Percentiles rank a stretch among this genome's conserved stretches.
phyloP scores from a whole-genome alignment of 2,888 invertebrate genomes.

The Ormyrus pomaceus region DNA sequence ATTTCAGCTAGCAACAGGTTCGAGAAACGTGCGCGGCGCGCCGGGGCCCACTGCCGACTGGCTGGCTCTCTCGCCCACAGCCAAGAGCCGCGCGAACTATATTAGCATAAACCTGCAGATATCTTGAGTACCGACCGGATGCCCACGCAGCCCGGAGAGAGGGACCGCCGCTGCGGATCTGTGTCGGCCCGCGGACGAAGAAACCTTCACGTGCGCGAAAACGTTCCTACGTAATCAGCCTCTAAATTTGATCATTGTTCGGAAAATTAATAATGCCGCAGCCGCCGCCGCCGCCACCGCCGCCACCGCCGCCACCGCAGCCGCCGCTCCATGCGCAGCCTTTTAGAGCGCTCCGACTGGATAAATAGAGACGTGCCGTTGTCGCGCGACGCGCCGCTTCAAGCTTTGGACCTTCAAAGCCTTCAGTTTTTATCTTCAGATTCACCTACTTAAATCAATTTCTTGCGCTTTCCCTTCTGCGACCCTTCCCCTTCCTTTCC shows the following conservation, averaged over 20 bases:
- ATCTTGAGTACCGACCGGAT: constrained; percentile 38
- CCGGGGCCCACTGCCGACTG: neutral
- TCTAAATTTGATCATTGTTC: too few relatives aligned
- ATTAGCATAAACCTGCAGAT: constrained; percentile 48
- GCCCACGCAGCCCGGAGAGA: neutral
- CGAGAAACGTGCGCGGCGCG: neutral
- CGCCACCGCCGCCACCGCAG: too few relatives aligned
- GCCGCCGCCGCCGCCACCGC: too few relatives aligned
- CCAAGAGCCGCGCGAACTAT: neutral
- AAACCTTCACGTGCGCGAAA: constrained; percentile 10
- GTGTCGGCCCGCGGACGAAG: neutral
- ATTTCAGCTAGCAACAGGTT: neutral
- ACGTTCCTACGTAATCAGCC: neutral
- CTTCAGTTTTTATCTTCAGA: too few relatives aligned
- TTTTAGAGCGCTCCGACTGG: too few relatives aligned
- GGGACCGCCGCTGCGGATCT: neutral
- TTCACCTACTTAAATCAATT: too few relatives aligned
- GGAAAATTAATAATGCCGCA: too few relatives aligned
- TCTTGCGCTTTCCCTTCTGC: neutral
- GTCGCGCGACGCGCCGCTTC: too few relatives aligned
- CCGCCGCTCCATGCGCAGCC: too few relatives aligned
- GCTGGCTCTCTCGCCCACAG: too few relatives aligned
- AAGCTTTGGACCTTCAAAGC: too few relatives aligned
- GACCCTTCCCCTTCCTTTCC: neutral
- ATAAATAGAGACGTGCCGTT: too few relatives aligned